These are phyloP conservation scores for Anoplophora glabripennis DNA, from an alignment of 1,140 invertebrate species.

Conservation along the genomic window DNA sequence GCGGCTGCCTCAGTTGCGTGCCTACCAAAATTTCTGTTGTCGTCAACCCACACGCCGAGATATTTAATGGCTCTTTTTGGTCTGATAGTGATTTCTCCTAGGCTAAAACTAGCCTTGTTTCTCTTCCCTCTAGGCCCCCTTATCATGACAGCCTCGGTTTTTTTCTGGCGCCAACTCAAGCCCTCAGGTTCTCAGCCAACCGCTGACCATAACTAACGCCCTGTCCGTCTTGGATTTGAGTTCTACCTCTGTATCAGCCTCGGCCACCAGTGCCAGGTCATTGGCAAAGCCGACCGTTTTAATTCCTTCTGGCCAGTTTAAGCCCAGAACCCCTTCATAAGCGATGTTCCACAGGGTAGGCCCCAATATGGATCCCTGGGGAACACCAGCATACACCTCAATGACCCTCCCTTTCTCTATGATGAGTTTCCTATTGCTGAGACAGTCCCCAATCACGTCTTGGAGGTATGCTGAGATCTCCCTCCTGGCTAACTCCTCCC, in stretches of 20 bases:
- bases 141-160: conserved; percentile 10
- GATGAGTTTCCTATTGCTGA: conserved; percentile 34
- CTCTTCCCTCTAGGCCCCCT: neutral
- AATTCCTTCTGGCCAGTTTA: conserved; percentile 27
- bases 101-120: conserved; percentile 1
- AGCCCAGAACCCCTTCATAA: conserved; percentile 41
- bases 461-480: conserved; percentile 32
- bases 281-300: conserved; percentile 16
- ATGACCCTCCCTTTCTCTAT: conserved; percentile 27
- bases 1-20: conserved; percentile 7
- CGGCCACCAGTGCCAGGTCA: conserved; percentile 16
- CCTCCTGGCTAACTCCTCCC: conserved; percentile 12
- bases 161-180: conserved; percentile 6
- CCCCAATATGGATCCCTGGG: conserved; percentile 50
- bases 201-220: no score
- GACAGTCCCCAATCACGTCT: conserved; percentile 42
- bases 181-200: no score
- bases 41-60: conserved; percentile 17
- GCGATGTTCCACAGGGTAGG: conserved; percentile 48
- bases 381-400: conserved; percentile 32
- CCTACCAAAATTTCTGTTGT: neutral
- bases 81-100: neutral
- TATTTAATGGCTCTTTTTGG: conserved; percentile 1
- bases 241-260: neutral
- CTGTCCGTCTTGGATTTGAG: no score